phyloP scores from a whole-genome alignment of 2,113 vertebrate species.

The Todiramphus saurophagus region DNA sequence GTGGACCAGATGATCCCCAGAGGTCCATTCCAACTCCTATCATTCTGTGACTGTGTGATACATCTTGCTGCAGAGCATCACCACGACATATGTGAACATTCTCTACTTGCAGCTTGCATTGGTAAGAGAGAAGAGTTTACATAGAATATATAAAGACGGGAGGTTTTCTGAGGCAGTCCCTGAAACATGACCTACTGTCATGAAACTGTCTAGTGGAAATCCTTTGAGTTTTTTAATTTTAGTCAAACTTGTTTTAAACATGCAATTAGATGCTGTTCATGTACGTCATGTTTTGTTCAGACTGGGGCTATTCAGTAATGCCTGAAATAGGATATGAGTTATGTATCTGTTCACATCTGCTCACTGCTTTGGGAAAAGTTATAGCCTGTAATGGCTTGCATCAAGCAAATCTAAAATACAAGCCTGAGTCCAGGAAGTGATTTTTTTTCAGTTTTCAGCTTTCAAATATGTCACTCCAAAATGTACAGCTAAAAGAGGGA shows the following conservation, averaged over 20 bases:
- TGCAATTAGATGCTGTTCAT: not conserved
- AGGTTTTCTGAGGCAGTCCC: not conserved
- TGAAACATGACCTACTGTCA: not conserved
- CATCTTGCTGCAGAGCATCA: not conserved
- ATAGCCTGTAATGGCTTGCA: not conserved
- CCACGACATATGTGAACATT: not conserved
- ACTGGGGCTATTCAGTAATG: not conserved
- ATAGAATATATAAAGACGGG: not conserved
- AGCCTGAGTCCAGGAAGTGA: not conserved
- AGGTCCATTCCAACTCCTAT: not conserved
- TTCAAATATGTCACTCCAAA: not conserved
- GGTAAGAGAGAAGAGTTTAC: not conserved
- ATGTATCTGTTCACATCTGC: not conserved
- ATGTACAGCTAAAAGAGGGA: not conserved
- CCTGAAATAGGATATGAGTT: not conserved
- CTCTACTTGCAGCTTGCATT: not conserved
- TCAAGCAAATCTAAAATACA: not conserved
- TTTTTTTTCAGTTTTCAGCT: not conserved
- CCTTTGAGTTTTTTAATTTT: not conserved
- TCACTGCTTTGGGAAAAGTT: not conserved
- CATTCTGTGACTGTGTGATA: not conserved
- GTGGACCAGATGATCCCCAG: not conserved
- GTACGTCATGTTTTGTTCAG: not conserved
- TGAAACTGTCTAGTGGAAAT: not conserved
- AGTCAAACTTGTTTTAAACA: not conserved